A percentile compares a stretch with the other conserved stretches of the same genome.
phyloP scores from a whole-genome alignment of 2,888 invertebrate species.

The Anorthoa munda region DNA sequence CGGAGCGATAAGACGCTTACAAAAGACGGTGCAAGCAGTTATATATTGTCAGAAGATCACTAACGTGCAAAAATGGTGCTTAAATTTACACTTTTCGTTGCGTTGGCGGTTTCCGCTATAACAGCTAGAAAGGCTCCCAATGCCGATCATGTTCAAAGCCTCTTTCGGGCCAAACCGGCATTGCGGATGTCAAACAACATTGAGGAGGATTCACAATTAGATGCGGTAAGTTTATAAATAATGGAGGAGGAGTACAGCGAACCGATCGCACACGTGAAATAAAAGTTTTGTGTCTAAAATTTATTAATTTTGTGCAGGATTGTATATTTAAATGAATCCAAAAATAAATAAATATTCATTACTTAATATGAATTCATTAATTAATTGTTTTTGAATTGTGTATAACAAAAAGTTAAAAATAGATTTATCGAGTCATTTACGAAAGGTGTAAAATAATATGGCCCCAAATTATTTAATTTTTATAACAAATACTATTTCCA shows the following conservation, averaged over 20 bases:
- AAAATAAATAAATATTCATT: no score
- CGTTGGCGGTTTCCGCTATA: slow-evolving; percentile 61
- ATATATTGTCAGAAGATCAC: slow-evolving; percentile 40
- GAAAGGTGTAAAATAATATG: no score
- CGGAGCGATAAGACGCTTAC: slow-evolving; percentile 56
- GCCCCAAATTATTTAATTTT: no score
- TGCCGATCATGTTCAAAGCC: slow-evolving; percentile 70
- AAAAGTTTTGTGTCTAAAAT: no score
- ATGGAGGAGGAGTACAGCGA: neutral
- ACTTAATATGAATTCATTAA: no score
- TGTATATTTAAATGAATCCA: no score
- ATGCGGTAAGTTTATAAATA: slow-evolving; percentile 74
- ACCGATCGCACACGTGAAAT: no score
- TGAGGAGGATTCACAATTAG: slow-evolving; percentile 76
- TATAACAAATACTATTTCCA: no score
- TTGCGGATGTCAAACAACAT: slow-evolving; percentile 70
- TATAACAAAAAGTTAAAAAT: no score
- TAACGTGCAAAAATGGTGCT: slow-evolving; percentile 67
- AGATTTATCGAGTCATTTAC: no score
- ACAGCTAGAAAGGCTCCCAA: slow-evolving; percentile 74
- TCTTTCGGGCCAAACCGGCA: slow-evolving; percentile 58
- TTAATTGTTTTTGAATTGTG: no score
- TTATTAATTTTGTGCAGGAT: no score
- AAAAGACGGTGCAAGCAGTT: slow-evolving; percentile 44
- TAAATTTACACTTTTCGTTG: slow-evolving; percentile 64